phyloP scores from a whole-genome alignment of 2,113 vertebrate genomes.

The Apistogramma diplotaenia region DNA sequence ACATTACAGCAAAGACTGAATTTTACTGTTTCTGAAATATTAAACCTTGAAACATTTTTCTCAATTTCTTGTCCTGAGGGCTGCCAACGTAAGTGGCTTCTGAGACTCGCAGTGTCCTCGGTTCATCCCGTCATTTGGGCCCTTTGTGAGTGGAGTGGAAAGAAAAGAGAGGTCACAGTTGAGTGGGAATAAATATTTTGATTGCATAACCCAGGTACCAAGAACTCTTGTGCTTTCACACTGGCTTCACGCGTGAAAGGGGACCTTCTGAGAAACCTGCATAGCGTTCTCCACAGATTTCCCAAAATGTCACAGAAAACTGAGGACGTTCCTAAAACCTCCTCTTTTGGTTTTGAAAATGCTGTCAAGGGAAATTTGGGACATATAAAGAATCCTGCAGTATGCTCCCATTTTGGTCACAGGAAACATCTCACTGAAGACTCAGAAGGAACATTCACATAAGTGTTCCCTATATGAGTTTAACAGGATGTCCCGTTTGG shows the following conservation, averaged over 20 bases:
- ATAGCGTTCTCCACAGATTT: background rate
- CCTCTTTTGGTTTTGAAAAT: background rate
- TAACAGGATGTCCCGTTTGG: too few species aligned
- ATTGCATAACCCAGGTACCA: background rate
- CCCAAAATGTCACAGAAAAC: background rate
- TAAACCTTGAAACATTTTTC: background rate
- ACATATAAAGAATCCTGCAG: too few species aligned
- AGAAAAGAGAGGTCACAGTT: background rate
- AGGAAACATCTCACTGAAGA: too few species aligned
- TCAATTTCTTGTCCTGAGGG: background rate
- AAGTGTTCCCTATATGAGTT: too few species aligned
- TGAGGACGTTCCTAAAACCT: background rate
- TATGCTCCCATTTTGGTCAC: too few species aligned
- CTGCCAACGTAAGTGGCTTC: background rate
- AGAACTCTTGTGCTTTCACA: background rate
- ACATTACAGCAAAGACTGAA: conserved; percentile 9
- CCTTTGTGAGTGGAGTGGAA: background rate
- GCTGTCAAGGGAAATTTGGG: background rate
- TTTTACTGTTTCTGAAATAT: background rate
- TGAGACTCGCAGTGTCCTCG: background rate
- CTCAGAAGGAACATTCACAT: too few species aligned
- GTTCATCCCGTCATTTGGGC: background rate
- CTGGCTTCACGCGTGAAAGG: background rate
- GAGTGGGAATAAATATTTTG: background rate
- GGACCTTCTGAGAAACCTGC: background rate